Evolutionary conservation across 2,113 vertebrate genomes (phyloP).

Genomic region (Gymnobelideus leadbeateri): DNA sequence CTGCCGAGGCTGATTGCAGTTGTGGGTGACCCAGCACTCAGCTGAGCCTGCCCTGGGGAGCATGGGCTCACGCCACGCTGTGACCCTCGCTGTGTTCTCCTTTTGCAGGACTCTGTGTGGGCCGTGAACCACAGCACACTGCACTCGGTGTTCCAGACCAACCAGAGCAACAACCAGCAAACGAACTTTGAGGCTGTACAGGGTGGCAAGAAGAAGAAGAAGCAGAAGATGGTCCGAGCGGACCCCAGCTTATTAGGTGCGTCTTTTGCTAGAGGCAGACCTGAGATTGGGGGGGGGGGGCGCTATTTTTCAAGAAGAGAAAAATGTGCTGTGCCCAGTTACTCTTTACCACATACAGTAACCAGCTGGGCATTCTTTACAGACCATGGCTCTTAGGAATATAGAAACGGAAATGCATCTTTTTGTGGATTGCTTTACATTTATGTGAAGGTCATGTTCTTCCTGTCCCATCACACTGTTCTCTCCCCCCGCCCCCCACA

Average conservation of each 20-base stretch:
- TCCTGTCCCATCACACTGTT: background rate
- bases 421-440: background rate
- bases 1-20: background rate
- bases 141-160: slow-evolving; percentile 93
- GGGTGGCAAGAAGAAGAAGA: slow-evolving; percentile 99
- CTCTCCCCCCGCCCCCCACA: background rate
- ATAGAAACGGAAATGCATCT: background rate
- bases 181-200: slow-evolving; percentile 96
- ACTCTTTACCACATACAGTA: background rate
- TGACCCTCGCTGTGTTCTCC: slow-evolving; percentile 40
- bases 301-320: background rate
- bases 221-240: slow-evolving; percentile 99
- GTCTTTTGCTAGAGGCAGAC: slow-evolving; percentile 40
- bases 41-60: background rate
- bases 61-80: background rate
- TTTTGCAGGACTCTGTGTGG: slow-evolving; percentile 94
- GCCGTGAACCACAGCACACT: slow-evolving; percentile 91
- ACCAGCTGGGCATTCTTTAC: background rate
- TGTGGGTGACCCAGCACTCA: background rate
- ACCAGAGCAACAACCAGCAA: slow-evolving; percentile 93
- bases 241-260: slow-evolving; percentile 98
- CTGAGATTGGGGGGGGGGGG: rapidly evolving
- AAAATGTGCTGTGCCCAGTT: background rate
- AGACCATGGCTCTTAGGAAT: background rate
- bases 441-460: background rate